Evolutionary conservation across 2,797 vertebrate genomes (phyloP).

Genomic region (Urocyon cinereoargenteus): DNA sequence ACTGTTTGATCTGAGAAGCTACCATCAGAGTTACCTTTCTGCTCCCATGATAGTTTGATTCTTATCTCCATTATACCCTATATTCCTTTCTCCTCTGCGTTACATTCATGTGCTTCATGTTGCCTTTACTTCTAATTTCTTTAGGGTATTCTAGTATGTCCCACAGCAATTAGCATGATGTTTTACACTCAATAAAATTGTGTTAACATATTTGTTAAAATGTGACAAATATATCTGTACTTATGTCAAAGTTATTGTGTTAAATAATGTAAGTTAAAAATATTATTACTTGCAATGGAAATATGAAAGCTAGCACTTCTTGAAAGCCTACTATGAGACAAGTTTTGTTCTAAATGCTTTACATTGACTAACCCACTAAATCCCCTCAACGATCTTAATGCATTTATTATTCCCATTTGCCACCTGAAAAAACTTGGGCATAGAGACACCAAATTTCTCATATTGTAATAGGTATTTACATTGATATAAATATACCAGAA

Average conservation of each 20-base stretch:
- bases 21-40: neutral
- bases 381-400: neutral
- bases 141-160: neutral
- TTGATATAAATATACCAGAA: neutral
- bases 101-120: neutral
- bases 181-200: neutral
- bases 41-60: neutral
- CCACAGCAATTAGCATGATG: neutral
- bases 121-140: neutral
- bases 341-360: neutral
- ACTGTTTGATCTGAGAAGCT: neutral
- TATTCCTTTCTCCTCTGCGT: neutral
- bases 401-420: neutral
- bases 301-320: neutral
- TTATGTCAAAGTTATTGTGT: neutral
- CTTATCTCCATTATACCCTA: neutral
- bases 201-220: neutral
- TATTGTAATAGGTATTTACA: neutral
- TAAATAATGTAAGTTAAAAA: neutral
- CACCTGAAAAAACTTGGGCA: neutral
- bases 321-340: neutral
- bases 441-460: neutral
- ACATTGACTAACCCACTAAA: neutral
- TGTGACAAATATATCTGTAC: neutral
- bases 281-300: neutral